Percentiles rank a stretch among this genome's conserved stretches.
Conservation (phyloP, 2,113 vertebrate genomes). For the Thryonomys swinderianus region DNA sequence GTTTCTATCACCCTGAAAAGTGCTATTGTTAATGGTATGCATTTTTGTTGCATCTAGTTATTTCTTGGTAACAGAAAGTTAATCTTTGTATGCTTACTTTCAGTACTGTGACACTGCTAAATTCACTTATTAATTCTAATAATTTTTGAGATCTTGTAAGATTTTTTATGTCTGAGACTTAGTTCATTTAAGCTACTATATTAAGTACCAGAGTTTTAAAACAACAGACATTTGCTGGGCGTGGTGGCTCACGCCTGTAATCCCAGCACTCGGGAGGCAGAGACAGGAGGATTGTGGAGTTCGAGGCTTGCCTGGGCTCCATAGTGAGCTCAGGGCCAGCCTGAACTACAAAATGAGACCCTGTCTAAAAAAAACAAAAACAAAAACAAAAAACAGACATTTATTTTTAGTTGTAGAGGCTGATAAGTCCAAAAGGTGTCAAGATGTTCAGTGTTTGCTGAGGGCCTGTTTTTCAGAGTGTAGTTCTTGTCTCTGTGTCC, state of each 20-base stretch:
- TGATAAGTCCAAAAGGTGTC: not conserved
- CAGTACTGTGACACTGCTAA: not conserved
- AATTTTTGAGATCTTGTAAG: not conserved
- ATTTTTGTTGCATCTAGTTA: slow-evolving; percentile 18
- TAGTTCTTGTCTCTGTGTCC: not conserved
- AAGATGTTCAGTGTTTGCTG: not conserved
- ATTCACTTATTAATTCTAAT: slow-evolving; percentile 34
- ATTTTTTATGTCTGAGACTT: not conserved
- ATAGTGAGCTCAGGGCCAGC: too few species aligned
- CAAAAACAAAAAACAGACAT: not conserved
- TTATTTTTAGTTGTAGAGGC: not conserved
- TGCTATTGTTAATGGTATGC: not conserved
- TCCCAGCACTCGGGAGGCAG: too few species aligned
- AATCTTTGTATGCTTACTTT: slow-evolving; percentile 3
- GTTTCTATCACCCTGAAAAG: not conserved
- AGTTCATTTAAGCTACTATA: not conserved
- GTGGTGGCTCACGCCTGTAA: too few species aligned
- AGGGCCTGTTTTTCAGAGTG: not conserved
- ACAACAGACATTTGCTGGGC: not conserved
- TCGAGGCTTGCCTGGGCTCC: too few species aligned
- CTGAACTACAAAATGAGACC: too few species aligned
- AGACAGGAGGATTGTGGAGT: too few species aligned
- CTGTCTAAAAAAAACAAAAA: too few species aligned
- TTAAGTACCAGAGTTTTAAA: not conserved
- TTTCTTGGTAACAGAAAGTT: not conserved